These are phyloP conservation scores for Eretmochelys imbricata DNA, from an alignment of 2,113 vertebrate species.

Conservation along the genomic window DNA sequence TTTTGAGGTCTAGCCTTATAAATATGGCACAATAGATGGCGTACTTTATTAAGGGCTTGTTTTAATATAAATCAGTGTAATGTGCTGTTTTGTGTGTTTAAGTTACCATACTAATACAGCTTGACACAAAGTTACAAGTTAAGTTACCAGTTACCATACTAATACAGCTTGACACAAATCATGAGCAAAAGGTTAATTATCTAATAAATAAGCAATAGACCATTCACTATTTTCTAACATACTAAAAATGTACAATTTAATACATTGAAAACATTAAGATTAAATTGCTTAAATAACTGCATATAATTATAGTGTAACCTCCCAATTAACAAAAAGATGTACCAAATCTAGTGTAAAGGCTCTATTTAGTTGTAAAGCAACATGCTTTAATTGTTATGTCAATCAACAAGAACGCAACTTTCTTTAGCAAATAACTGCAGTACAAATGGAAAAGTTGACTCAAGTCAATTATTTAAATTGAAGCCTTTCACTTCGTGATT, in stretches of 20 bases:
- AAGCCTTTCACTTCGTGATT: neutral
- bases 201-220: neutral
- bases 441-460: neutral
- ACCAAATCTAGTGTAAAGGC: neutral
- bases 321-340: neutral
- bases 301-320: neutral
- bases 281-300: neutral
- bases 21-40: neutral
- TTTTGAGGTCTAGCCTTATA: neutral
- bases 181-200: neutral
- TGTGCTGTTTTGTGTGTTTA: neutral
- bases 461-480: neutral
- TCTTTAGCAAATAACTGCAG: neutral
- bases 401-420: neutral
- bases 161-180: neutral
- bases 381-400: neutral
- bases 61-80: neutral
- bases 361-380: neutral
- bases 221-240: neutral
- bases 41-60: neutral
- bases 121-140: neutral
- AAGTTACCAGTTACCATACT: neutral
- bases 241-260: neutral
- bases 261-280: neutral
- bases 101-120: neutral